Evolutionary conservation across 2,888 invertebrate species (phyloP), one percentile per base, ranked within the genome.

Genomic region (Ellobium chinense): DNA sequence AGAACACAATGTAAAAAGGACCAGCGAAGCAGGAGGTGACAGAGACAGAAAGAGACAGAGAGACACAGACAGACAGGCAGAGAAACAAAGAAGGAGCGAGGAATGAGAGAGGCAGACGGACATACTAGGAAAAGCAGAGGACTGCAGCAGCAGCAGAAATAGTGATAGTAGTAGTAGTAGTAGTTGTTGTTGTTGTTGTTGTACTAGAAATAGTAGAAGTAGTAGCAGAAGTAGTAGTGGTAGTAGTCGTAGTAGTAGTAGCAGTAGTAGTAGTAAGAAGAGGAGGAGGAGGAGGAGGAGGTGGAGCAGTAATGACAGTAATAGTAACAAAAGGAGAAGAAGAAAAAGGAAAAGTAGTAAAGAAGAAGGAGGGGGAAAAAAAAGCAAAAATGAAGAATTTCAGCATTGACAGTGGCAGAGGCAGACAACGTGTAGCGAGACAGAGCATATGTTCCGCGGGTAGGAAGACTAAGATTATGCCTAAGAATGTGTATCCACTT

Each of bases 21-120:
- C 5, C 5, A 12, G 27, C 5, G n/a, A n/a, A n/a, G 46, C 21
- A 39, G 27, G 63, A 18, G 37, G 24, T 60, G 27, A 74, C 36
- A 74, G 74, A 63, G 62, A 37, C 24, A 62, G 73, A 74, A 24
- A 74, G 60, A 62, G 34, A 58, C 2, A 46, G 46, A 46, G 9
- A 46, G 46, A 46, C 46, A 46, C 9, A 7, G 7, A 12, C 46
- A 46, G 46, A 46, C 46, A 46, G 46, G 18, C 46, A 46, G 46
- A 46, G 46, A 46, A 18, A 46, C 9, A 12, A 18, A 46, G 46
- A 46, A 18, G 46, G 29, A 9, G 39, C 27, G 21, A 34, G n/a
- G 31, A 46, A 14, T 5, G 29, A 31, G 58, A 34, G 58, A 2
- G 58, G n/a, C 5, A 34, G 58, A 72, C 34, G 36, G 66, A 66